Conservation (phyloP, 1,140 invertebrate genomes). For the Episyrphus balteatus region DNA sequence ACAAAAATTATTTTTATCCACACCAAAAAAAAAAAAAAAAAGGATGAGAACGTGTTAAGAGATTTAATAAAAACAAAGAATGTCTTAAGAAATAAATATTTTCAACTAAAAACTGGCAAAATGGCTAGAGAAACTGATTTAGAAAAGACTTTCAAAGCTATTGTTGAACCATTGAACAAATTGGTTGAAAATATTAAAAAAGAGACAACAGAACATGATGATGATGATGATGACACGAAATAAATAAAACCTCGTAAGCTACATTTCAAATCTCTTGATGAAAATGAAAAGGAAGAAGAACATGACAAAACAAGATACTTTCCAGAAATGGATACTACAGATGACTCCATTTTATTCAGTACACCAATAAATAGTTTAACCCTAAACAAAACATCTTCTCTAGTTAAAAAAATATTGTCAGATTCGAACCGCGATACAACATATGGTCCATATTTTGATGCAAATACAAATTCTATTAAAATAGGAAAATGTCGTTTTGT, state of each 20-base stretch:
- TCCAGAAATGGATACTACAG: not conserved
- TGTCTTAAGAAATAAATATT: no score
- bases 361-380: conserved; percentile 1
- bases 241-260: not conserved
- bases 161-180: no score
- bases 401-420: no score
- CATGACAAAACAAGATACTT: not conserved
- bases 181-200: conserved; percentile 3
- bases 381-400: conserved; percentile 4
- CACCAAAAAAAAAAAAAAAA: no score
- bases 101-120: no score
- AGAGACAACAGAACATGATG: not conserved
- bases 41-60: no score
- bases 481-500: no score
- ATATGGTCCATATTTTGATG: no score
- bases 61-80: no score
- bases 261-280: not conserved
- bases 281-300: not conserved
- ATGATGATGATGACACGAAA: not conserved
- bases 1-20: no score
- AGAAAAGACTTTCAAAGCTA: conserved; percentile 6
- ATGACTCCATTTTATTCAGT: not conserved
- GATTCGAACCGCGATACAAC: no score
- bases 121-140: not conserved
- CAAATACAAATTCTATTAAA: no score